Evolutionary conservation across 2,113 vertebrate genomes (phyloP).

Genomic region (Pedetes capensis): DNA sequence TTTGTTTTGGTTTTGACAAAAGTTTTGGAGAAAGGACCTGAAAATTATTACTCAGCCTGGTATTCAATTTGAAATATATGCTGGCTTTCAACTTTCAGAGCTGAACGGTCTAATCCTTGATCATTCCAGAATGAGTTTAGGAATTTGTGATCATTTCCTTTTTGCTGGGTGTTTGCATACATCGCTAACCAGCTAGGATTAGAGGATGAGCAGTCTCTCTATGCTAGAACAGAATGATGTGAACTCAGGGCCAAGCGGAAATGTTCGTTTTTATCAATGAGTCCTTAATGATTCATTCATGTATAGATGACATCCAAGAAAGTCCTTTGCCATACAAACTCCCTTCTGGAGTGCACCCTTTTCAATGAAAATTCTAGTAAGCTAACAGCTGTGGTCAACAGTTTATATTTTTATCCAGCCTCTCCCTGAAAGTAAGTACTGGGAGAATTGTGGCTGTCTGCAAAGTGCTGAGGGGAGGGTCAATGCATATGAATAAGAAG

Average conservation of each 20-base stretch:
- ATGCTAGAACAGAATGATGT: not conserved
- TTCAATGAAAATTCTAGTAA: not conserved
- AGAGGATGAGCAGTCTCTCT: not conserved
- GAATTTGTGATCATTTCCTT: not conserved
- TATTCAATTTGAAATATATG: constrained; percentile 30
- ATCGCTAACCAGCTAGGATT: not conserved
- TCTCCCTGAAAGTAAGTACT: not conserved
- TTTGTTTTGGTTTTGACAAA: not conserved
- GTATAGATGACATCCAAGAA: not conserved
- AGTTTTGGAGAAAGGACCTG: not conserved
- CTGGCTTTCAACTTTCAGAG: constrained; percentile 19
- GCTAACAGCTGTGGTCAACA: not conserved
- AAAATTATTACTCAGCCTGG: not conserved
- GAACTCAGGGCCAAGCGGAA: not conserved
- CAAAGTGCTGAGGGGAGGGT: constrained; percentile 15
- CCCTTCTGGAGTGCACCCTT: not conserved
- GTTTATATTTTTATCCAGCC: not conserved
- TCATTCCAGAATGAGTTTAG: constrained; percentile 28
- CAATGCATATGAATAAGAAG: not conserved
- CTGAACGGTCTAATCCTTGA: constrained; percentile 5
- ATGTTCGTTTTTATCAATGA: not conserved
- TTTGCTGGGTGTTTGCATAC: not conserved
- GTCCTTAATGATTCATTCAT: not conserved
- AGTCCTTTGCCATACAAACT: not conserved
- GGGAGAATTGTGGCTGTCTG: not conserved